These are phyloP conservation scores for Arnoldichthys spilopterus DNA, from an alignment of 2,797 vertebrate genomes.

Conservation along the genomic window DNA sequence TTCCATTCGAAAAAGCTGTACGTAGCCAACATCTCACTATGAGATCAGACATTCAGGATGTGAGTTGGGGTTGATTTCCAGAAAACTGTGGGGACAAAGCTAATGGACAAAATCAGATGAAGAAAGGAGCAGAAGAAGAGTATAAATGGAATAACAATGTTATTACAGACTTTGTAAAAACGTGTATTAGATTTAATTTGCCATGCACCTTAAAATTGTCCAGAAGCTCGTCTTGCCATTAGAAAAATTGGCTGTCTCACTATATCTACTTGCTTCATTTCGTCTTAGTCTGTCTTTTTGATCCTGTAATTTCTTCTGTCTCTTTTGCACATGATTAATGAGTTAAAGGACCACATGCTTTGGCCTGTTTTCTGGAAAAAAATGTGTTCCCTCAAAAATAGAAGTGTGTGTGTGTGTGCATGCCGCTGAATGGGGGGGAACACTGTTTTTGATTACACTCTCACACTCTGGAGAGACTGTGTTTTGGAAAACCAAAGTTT, in stretches of 20 bases:
- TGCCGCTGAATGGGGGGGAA: slow-evolving; percentile 31
- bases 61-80: too few species aligned
- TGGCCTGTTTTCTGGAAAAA: slow-evolving; percentile 56
- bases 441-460: slow-evolving; percentile 50
- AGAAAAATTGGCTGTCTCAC: too few species aligned
- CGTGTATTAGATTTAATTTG: not conserved
- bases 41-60: too few species aligned
- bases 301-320: slow-evolving; percentile 35
- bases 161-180: not conserved
- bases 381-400: slow-evolving; percentile 47
- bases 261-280: not conserved
- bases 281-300: not conserved
- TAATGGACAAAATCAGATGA: too few species aligned
- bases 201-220: not conserved
- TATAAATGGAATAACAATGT: too few species aligned
- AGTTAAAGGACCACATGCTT: slow-evolving; percentile 41
- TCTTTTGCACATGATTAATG: slow-evolving; percentile 54
- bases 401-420: slow-evolving; percentile 12
- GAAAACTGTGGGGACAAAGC: too few species aligned
- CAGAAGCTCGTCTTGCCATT: too few species aligned
- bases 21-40: too few species aligned
- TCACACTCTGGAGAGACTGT: slow-evolving; percentile 41
- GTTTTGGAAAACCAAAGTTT: slow-evolving; percentile 58
- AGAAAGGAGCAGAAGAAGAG: too few species aligned
- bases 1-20: too few species aligned